Percentiles rank a stretch among this genome's conserved stretches.
These are phyloP conservation scores for Aspidapion aeneum DNA, from an alignment of 2,888 invertebrate genomes.

Conservation along the genomic window DNA sequence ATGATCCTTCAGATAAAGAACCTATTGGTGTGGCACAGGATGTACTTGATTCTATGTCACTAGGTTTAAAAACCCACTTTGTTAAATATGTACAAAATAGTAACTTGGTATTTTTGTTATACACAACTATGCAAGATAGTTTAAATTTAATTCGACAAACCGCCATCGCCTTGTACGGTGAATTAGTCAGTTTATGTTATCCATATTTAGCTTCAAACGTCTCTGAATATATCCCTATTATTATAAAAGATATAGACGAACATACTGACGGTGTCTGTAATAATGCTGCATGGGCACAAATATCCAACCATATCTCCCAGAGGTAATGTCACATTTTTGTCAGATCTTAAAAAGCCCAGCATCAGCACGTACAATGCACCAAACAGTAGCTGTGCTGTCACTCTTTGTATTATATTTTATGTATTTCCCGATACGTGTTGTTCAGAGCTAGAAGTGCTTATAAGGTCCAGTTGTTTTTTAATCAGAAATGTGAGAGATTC, in stretches of 20 bases:
- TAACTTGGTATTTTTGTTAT: slow-evolving; percentile 63
- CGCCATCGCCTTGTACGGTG: slow-evolving; percentile 72
- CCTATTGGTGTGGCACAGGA: slow-evolving; percentile 75
- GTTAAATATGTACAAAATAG: slow-evolving; percentile 63
- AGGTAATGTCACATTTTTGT: slow-evolving; percentile 85
- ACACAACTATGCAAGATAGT: slow-evolving; percentile 70
- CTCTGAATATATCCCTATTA: slow-evolving; percentile 90
- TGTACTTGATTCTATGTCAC: slow-evolving; percentile 66
- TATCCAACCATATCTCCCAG: slow-evolving; percentile 85
- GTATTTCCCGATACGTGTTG: slow-evolving; percentile 89
- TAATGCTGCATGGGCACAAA: slow-evolving; percentile 97
- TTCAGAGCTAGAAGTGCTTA: slow-evolving; percentile 96
- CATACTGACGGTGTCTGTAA: slow-evolving; percentile 97
- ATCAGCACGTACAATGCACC: slow-evolving; percentile 94
- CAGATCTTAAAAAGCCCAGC: slow-evolving; percentile 91
- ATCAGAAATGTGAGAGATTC: slow-evolving; percentile 97
- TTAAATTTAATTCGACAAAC: slow-evolving; percentile 72
- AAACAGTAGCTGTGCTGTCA: slow-evolving; percentile 96
- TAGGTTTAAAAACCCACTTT: slow-evolving; percentile 66
- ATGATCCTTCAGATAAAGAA: slow-evolving; percentile 64
- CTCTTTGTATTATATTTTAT: slow-evolving; percentile 99
- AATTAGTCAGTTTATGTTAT: slow-evolving; percentile 71
- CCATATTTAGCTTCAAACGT: slow-evolving; percentile 93
- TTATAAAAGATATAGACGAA: slow-evolving; percentile 94
- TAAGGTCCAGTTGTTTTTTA: slow-evolving; percentile 97